Evolutionary conservation across 2,888 invertebrate genomes (phyloP).

Genomic region (Dermolepida albohirtum): DNA sequence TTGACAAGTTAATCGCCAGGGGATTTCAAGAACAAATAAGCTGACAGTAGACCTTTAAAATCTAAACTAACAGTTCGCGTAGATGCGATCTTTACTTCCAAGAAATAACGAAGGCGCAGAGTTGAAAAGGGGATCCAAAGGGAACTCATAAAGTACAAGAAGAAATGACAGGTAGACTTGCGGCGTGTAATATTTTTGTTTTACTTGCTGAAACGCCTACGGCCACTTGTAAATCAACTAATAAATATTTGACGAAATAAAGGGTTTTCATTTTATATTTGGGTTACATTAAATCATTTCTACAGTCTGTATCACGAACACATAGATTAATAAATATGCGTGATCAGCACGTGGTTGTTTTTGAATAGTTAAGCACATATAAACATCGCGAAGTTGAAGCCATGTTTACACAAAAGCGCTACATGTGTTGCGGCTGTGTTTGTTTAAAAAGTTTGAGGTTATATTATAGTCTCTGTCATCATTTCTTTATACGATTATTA

Average conservation of each 20-base stretch:
- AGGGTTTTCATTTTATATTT: neutral
- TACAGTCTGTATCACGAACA: too few relatives aligned
- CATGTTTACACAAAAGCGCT: too few relatives aligned
- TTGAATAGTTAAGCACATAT: too few relatives aligned
- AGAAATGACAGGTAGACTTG: constrained; percentile 26
- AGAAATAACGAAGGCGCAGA: constrained; percentile 14
- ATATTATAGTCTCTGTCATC: too few relatives aligned
- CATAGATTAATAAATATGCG: too few relatives aligned
- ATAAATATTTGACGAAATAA: constrained; percentile 24
- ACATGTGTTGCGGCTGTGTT: too few relatives aligned
- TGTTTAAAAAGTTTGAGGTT: too few relatives aligned
- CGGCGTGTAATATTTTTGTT: constrained; percentile 28
- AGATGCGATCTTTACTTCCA: constrained; percentile 24
- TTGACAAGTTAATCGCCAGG: constrained; percentile 15
- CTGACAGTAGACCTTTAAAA: neutral
- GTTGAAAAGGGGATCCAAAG: constrained; percentile 14
- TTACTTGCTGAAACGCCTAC: constrained; percentile 11
- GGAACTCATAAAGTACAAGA: constrained; percentile 22
- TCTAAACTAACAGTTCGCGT: neutral
- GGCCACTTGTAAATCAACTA: constrained; percentile 5
- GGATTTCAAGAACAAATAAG: constrained; percentile 27
- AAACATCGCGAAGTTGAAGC: too few relatives aligned
- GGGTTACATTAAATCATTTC: too few relatives aligned
- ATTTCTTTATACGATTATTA: too few relatives aligned
- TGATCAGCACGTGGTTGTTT: too few relatives aligned